Percentiles rank a stretch among this genome's conserved stretches.
Evolutionary conservation across 2,888 invertebrate genomes (phyloP).

Genomic region (Ceramica pisi): DNA sequence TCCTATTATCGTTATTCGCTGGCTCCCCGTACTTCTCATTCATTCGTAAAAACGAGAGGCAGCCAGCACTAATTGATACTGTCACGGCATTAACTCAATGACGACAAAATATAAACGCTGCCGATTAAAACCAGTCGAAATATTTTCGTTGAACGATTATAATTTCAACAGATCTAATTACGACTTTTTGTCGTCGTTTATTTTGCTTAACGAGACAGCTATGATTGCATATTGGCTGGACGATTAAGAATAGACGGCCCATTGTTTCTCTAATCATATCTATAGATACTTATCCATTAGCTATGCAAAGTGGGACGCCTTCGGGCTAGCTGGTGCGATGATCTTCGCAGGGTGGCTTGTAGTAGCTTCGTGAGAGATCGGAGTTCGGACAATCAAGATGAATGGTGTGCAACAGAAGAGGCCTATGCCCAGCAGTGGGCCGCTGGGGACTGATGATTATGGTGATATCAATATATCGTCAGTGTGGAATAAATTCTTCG

Average conservation of each 20-base stretch:
- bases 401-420: too few relatives aligned
- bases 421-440: not conserved
- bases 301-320: not conserved
- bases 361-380: not conserved
- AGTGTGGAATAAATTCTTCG: not conserved
- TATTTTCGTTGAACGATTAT: constrained; percentile 36
- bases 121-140: constrained; percentile 36
- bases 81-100: constrained; percentile 62
- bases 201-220: constrained; percentile 4
- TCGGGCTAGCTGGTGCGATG: not conserved
- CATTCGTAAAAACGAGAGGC: constrained; percentile 47
- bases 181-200: constrained; percentile 8
- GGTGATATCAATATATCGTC: not conserved
- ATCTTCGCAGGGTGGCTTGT: not conserved
- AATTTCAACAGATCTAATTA: constrained; percentile 26
- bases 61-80: constrained; percentile 63
- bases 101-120: constrained; percentile 55
- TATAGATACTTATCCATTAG: not conserved
- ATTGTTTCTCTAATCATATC: not conserved
- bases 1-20: constrained; percentile 41
- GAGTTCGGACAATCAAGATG: too few relatives aligned
- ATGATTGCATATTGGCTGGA: not conserved
- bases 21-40: constrained; percentile 29
- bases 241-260: not conserved
- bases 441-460: not conserved